Percentiles rank a stretch among this genome's conserved stretches.
Evolutionary conservation across 1,140 invertebrate genomes (phyloP).

Genomic region (Pararge aegeria): DNA sequence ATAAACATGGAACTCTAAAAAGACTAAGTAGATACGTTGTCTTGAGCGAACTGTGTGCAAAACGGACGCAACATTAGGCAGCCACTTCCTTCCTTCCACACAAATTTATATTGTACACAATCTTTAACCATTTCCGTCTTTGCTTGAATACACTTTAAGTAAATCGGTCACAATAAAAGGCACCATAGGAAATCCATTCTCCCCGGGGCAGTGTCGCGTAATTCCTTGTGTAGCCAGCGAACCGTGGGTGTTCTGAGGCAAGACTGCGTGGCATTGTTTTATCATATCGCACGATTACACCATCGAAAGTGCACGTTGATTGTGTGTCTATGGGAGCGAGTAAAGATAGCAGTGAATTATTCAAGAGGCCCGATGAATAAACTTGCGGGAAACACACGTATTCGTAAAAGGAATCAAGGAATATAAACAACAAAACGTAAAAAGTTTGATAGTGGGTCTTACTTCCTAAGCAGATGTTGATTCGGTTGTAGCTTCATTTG

Average conservation of each 20-base stretch:
- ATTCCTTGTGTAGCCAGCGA: conserved; percentile 26
- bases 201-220: conserved; percentile 31
- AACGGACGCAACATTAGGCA: neutral
- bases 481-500: no score
- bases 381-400: no score
- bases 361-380: no score
- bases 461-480: no score
- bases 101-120: conserved; percentile 1
- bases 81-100: conserved; percentile 1
- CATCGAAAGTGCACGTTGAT: conserved; percentile 11
- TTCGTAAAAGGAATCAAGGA: no score
- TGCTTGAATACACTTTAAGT: conserved; percentile 6
- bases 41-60: neutral
- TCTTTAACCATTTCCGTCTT: conserved; percentile 4
- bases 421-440: no score
- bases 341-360: no score
- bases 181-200: conserved; percentile 33
- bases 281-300: conserved; percentile 20
- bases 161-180: conserved; percentile 12
- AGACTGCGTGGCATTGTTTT: conserved; percentile 22
- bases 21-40: neutral
- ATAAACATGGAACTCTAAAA: neutral
- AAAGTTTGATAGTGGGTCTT: no score
- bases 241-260: conserved; percentile 32
- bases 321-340: neutral